These are phyloP conservation scores for Stratiomys singularior DNA, from an alignment of 2,888 invertebrate species.

Conservation along the genomic window DNA sequence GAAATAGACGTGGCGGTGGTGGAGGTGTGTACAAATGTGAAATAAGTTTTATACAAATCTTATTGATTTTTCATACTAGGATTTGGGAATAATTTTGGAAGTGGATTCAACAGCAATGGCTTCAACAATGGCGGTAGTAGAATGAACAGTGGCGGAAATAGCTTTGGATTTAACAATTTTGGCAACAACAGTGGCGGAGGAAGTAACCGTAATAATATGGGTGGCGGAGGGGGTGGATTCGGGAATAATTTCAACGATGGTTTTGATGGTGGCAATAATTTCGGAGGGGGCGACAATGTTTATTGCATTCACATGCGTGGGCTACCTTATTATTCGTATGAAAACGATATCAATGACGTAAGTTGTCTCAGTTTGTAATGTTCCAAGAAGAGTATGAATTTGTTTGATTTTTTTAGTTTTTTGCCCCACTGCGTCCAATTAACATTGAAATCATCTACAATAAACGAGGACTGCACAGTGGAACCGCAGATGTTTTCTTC, in stretches of 20 bases:
- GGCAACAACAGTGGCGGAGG: conserved; percentile 59
- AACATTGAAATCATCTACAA: conserved; percentile 88
- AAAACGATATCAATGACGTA: conserved; percentile 64
- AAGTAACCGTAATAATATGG: conserved; percentile 53
- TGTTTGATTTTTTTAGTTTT: conserved; percentile 75
- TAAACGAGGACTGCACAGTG: conserved; percentile 90
- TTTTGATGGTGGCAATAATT: conserved; percentile 36
- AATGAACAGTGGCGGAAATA: conserved; percentile 54
- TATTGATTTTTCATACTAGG: neutral
- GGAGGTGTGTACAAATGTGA: neutral
- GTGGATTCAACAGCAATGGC: conserved; percentile 50
- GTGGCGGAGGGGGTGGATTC: conserved; percentile 54
- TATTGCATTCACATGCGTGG: conserved; percentile 64
- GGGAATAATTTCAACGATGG: conserved; percentile 38
- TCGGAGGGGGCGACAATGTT: conserved; percentile 51
- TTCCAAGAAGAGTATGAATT: neutral
- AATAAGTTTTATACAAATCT: neutral
- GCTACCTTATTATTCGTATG: conserved; percentile 63
- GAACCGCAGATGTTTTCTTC: conserved; percentile 96
- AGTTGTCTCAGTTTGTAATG: conserved; percentile 43
- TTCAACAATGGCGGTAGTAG: conserved; percentile 45
- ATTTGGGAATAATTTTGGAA: conserved; percentile 51
- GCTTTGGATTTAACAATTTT: conserved; percentile 54
- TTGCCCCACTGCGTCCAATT: conserved; percentile 87
- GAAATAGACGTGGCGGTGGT: conserved; percentile 45